Percentiles rank a stretch among this genome's conserved stretches.
Conservation (phyloP, 2,888 invertebrate genomes). For the Molanna angustata region DNA sequence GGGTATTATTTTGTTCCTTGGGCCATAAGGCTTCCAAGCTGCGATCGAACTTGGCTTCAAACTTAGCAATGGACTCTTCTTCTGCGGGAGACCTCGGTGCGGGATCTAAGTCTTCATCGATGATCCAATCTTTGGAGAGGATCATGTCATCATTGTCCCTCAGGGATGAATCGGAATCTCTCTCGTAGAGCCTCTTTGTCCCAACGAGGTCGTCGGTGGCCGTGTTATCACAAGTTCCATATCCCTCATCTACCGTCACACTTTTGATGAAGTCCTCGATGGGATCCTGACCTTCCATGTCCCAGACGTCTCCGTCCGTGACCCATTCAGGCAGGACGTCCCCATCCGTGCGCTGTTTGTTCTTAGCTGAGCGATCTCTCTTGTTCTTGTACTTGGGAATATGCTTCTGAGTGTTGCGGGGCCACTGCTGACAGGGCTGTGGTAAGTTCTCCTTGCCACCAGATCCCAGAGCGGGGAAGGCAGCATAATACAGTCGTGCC, state of each 20-base stretch:
- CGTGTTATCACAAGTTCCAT: constrained; percentile 54
- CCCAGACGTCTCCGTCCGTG: constrained; percentile 53
- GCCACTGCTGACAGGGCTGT: constrained; percentile 41
- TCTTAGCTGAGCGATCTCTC: neutral
- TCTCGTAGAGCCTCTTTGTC: constrained; percentile 40
- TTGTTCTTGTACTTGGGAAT: constrained; percentile 6
- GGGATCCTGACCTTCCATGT: constrained; percentile 51
- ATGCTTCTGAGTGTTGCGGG: constrained; percentile 34
- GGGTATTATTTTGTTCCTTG: constrained; percentile 49
- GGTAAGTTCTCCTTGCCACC: constrained; percentile 42
- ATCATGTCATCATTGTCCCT: constrained; percentile 44
- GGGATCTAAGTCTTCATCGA: constrained; percentile 39
- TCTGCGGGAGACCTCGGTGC: constrained; percentile 46
- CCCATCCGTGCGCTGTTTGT: constrained; percentile 39
- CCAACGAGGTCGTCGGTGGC: constrained; percentile 35
- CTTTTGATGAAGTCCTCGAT: constrained; percentile 52
- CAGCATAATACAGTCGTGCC: constrained; percentile 73
- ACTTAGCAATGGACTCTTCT: constrained; percentile 56
- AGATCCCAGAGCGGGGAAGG: constrained; percentile 67
- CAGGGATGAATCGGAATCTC: constrained; percentile 22
- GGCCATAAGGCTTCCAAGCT: constrained; percentile 68
- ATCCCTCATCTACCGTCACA: constrained; percentile 51
- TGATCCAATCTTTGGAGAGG: constrained; percentile 42
- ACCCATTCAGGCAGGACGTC: constrained; percentile 57
- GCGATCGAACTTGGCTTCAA: constrained; percentile 66